phyloP scores from a whole-genome alignment of 2,797 vertebrate species.

The Pipistrellus pipistrellus region DNA sequence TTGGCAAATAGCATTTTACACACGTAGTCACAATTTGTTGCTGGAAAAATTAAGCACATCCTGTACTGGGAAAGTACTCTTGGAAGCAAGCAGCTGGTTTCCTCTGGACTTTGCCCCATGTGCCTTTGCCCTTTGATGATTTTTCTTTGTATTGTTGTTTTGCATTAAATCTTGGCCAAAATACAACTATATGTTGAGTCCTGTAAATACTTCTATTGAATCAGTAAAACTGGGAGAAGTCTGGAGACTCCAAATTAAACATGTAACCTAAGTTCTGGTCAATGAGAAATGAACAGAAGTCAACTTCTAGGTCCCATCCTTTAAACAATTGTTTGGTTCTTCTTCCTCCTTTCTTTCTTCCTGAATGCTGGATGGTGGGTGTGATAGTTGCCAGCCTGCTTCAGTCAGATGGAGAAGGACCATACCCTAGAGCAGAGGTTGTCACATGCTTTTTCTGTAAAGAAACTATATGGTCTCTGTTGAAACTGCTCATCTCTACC shows the following conservation, averaged over 20 bases:
- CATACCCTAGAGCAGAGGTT: background rate
- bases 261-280: background rate
- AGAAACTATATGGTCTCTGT: background rate
- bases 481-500: background rate
- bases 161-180: background rate
- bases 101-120: background rate
- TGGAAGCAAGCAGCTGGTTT: background rate
- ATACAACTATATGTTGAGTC: background rate
- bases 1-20: background rate
- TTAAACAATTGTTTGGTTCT: background rate
- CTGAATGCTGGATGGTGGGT: background rate
- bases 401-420: background rate
- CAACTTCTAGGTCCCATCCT: background rate
- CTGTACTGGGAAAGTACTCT: background rate
- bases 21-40: background rate
- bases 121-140: background rate
- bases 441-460: background rate
- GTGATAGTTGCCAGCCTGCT: background rate
- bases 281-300: background rate
- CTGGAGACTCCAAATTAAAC: background rate
- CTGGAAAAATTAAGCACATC: background rate
- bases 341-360: background rate
- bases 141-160: constrained; percentile 8
- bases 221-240: background rate
- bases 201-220: background rate